Evolutionary conservation across 1,140 invertebrate species (phyloP).

Genomic region (Bombus soroeensis): DNA sequence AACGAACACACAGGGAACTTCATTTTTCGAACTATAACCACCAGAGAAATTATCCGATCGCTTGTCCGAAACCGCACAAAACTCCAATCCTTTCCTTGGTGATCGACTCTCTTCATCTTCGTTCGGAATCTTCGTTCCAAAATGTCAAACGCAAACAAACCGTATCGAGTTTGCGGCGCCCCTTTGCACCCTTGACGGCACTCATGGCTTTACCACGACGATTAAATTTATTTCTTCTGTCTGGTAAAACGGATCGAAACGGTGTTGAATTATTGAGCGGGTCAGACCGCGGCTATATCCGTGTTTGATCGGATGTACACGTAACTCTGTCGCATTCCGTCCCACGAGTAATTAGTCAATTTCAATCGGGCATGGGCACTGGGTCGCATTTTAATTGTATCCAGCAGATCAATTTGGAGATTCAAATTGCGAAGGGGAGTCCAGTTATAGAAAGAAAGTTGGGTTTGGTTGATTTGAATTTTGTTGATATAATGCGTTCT

Average conservation of each 20-base stretch:
- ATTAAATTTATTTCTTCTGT: slow-evolving; percentile 16
- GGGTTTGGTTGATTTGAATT: neutral
- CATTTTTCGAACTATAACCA: neutral
- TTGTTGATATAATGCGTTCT: neutral
- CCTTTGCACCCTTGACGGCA: neutral
- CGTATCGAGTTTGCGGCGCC: neutral
- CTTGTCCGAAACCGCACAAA: too few relatives aligned
- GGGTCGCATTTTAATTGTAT: slow-evolving; percentile 13
- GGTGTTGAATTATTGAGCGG: slow-evolving; percentile 30
- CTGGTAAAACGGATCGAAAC: slow-evolving; percentile 27
- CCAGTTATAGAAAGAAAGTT: too few relatives aligned
- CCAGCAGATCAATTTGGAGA: neutral
- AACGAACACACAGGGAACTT: too few relatives aligned
- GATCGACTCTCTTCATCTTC: neutral
- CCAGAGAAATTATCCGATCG: neutral
- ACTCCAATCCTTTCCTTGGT: neutral
- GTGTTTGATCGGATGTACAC: neutral
- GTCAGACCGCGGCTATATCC: slow-evolving; percentile 2
- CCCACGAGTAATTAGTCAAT: slow-evolving; percentile 27
- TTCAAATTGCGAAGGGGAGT: too few relatives aligned
- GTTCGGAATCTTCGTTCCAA: neutral
- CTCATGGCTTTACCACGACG: neutral
- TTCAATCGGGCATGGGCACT: neutral
- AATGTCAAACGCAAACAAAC: slow-evolving; percentile 26
- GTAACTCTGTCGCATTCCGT: slow-evolving; percentile 24